phyloP scores from a whole-genome alignment of 35 echinoderm and acorn worm genomes.

The Lytechinus pictus region DNA sequence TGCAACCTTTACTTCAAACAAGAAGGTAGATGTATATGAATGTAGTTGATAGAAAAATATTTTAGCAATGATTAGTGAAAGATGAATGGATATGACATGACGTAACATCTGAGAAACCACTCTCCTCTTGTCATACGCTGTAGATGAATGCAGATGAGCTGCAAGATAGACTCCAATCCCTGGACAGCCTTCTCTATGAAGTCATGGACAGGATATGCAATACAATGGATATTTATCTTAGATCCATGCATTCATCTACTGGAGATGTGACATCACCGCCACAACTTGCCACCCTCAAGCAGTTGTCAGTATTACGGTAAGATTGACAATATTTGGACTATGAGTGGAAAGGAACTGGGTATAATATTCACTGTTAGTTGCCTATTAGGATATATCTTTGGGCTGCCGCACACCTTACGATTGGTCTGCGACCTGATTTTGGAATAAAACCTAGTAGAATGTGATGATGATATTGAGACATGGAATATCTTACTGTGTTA shows the following conservation, averaged over 20 bases:
- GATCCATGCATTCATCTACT: slow-evolving; percentile 12
- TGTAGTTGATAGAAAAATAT: not conserved
- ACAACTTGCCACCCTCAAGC: slow-evolving; percentile 55
- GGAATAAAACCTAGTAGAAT: too few species aligned
- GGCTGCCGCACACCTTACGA: too few species aligned
- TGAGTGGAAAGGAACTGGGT: not conserved
- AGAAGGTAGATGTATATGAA: not conserved
- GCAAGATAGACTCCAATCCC: slow-evolving; percentile 48
- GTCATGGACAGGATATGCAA: slow-evolving; percentile 81
- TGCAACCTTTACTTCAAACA: too few species aligned
- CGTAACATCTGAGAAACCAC: not conserved
- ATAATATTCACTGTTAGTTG: not conserved
- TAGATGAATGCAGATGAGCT: slow-evolving; percentile 66
- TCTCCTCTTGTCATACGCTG: not conserved
- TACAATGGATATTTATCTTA: slow-evolving; percentile 49
- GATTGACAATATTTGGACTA: not conserved
- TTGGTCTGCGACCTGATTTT: too few species aligned
- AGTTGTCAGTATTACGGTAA: slow-evolving; percentile 69
- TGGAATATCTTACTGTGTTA: too few species aligned
- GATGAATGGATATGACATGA: not conserved
- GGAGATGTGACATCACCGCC: not conserved
- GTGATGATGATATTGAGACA: too few species aligned
- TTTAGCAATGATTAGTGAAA: not conserved
- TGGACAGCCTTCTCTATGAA: slow-evolving; percentile 57
- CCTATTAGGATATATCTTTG: not conserved